phyloP scores from a whole-genome alignment of 2,113 vertebrate genomes.

The Pomatorhinus ruficollis region DNA sequence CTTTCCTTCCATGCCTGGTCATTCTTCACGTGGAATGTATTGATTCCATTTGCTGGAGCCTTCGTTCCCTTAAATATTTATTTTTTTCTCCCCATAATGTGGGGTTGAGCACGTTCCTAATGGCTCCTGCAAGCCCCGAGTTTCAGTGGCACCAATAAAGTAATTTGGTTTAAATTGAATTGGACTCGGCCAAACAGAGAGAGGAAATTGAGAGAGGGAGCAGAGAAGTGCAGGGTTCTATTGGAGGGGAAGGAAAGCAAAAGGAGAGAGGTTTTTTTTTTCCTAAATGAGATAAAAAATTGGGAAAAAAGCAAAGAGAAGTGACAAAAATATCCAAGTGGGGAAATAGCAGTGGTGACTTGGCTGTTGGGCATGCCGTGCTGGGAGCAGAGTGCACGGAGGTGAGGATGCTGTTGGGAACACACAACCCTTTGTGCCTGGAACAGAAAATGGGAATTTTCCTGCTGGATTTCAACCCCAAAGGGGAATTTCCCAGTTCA shows the following conservation, averaged over 20 bases:
- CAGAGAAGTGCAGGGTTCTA: neutral
- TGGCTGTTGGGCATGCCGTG: neutral
- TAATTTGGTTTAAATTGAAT: slow-evolving; percentile 58
- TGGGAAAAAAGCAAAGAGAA: neutral
- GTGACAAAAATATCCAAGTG: neutral
- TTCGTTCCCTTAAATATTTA: slow-evolving; percentile 57
- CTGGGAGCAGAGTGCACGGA: neutral
- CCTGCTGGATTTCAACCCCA: neutral
- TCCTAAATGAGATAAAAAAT: neutral
- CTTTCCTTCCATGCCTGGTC: neutral
- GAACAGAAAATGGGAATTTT: neutral
- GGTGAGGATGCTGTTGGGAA: neutral
- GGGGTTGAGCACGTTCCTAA: neutral
- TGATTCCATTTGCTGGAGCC: slow-evolving; percentile 65
- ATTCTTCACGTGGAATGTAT: slow-evolving; percentile 45
- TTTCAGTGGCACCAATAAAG: slow-evolving; percentile 51
- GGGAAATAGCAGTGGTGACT: neutral
- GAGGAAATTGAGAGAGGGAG: neutral
- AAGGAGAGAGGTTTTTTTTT: neutral
- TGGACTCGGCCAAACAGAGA: slow-evolving; percentile 16
- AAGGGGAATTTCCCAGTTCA: neutral
- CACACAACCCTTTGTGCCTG: neutral
- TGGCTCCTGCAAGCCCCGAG: slow-evolving; percentile 28
- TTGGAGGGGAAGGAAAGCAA: neutral
- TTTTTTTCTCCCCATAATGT: slow-evolving; percentile 20